Base-by-base conservation (phyloP, 1,140 invertebrate species). In the Pseudomyrmex cubaensis region DNA sequence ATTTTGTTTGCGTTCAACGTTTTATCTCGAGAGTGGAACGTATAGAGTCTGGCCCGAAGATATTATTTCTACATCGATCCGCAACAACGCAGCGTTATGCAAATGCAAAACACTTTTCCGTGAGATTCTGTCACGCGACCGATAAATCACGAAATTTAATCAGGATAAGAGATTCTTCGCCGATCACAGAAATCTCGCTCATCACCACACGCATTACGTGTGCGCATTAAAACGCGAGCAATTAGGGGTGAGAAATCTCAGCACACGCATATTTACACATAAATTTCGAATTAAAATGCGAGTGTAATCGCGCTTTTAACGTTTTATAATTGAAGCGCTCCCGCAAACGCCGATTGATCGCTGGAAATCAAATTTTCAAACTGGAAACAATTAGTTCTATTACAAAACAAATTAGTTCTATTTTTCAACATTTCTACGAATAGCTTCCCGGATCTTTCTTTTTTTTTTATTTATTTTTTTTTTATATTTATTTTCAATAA, bases 121-220 rank as follows among this genome's bases (percentile, higher is more conserved):
- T 22, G 54, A 83, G 44, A 80, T 59, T 59, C 66, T 56, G 54
- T 72, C 76, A 66, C 46, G 54, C 56, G 44, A 44, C 25, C 54
- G 54, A 80, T 80, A 80, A 80, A 80, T 80, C 76, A 72, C 66
- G n/a, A 69, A 80, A 72, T 80, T 80, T 80, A 70, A 80, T 80
- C 76, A 62, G 54, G 44, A 48, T 46, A 56, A 54, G 78, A 35
- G 50, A 25, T 50, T 35, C 35, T 35, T 5, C 52, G 35, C 35
- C 35, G 46, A 35, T 35, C 35, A 35, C 35, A 35, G 74, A 80
- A 70, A 78, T 84, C 78, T 48, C 35, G 56, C 50, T 52, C 66
- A 80, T 80, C 76, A 80, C 17, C 59, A 17, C 48, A 70, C 64
- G 54, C 44, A 52, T 56, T 74, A 25, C 56, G 64, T 74, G 50